Percentiles rank a stretch among this genome's conserved stretches.
These are phyloP conservation scores for Teleogryllus occipitalis DNA, from an alignment of 1,140 invertebrate genomes.

Conservation along the genomic window DNA sequence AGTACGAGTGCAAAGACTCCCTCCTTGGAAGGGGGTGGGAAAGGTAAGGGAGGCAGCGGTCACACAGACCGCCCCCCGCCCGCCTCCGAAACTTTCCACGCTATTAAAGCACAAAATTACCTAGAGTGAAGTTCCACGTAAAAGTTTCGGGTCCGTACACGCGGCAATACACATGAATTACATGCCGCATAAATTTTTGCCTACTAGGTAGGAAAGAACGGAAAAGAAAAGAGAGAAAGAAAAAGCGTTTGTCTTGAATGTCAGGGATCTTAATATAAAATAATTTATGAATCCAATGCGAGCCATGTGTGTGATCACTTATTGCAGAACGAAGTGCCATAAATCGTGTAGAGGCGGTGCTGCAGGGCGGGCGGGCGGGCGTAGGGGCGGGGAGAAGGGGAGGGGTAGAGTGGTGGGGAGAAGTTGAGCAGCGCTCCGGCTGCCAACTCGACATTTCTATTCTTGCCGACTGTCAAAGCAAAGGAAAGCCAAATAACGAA, in stretches of 20 bases:
- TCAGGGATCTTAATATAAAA: not conserved
- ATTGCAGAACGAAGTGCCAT: not conserved
- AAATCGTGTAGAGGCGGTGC: not conserved
- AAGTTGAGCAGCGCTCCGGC: too few species aligned
- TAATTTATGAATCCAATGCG: not conserved
- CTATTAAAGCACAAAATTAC: slow-evolving; percentile 5
- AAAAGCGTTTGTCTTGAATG: not conserved
- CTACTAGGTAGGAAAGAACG: not conserved
- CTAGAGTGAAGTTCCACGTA: not conserved
- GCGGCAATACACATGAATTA: not conserved
- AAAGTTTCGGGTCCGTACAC: not conserved
- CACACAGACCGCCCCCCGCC: not conserved
- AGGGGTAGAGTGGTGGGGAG: too few species aligned
- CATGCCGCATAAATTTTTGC: not conserved
- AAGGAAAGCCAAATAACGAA: too few species aligned
- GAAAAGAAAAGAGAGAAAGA: not conserved
- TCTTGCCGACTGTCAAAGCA: too few species aligned
- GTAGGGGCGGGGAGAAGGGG: too few species aligned
- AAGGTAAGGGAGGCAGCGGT: not conserved
- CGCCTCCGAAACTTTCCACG: not conserved
- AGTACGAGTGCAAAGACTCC: too few species aligned
- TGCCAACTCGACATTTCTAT: too few species aligned
- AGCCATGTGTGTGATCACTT: not conserved
- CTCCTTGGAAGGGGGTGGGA: not conserved
- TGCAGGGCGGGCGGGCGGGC: not conserved